Evolutionary conservation across 2,113 vertebrate species (phyloP).

Genomic region (Thinocorus orbignyianus): DNA sequence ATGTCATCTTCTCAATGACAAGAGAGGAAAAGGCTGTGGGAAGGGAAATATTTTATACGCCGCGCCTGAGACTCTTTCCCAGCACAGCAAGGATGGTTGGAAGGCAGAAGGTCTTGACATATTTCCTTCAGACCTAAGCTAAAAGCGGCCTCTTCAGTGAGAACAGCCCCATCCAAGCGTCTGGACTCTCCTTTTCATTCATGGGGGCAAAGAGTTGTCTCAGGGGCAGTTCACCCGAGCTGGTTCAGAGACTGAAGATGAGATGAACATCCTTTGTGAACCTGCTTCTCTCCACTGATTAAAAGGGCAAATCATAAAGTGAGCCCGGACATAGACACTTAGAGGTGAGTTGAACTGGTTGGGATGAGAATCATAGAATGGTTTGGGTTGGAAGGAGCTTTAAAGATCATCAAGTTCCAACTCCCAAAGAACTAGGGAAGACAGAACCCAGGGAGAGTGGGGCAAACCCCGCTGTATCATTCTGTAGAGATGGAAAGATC

Average conservation of each 20-base stretch:
- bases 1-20: background rate
- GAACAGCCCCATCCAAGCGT: background rate
- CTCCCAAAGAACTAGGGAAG: no score
- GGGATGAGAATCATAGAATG: background rate
- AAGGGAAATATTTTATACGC: background rate
- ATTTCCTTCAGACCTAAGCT: background rate
- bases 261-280: background rate
- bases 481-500: background rate
- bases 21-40: constrained; percentile 20
- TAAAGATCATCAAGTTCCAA: no score
- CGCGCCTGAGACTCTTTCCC: background rate
- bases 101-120: background rate
- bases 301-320: background rate
- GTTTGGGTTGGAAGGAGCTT: no score
- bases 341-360: background rate
- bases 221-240: background rate
- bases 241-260: background rate
- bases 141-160: background rate
- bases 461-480: background rate
- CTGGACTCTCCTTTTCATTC: background rate
- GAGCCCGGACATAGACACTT: background rate
- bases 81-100: background rate
- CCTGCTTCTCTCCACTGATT: background rate
- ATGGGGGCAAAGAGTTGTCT: background rate
- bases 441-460: background rate